Evolutionary conservation across 2,888 invertebrate species (phyloP), one percentile per base, ranked within the genome.

Genomic region (Pheosia tremula): DNA sequence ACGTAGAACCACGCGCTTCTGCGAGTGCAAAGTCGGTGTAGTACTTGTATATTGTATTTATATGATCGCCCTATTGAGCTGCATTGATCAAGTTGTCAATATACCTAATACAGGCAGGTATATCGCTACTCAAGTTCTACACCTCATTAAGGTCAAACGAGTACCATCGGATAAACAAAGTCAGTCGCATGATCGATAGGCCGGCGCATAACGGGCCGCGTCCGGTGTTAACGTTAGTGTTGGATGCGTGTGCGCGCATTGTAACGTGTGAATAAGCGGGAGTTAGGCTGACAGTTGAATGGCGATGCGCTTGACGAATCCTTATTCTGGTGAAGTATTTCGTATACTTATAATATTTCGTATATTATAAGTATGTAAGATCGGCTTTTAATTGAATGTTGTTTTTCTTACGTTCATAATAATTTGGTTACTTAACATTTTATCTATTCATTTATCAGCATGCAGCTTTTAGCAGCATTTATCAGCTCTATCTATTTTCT

Each of bases 141-240:
- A 66, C 70, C 79, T 84, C 81, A 85, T 86, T 86, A 84, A 71
- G 82, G 84, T 83, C 83, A 84, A 63, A 57, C 64, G 60, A 36
- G 54, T 66, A 65, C 55, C 39, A 55, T 67, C 66, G 74, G 67
- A 76, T 75, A 77, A 77, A 78, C 80, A 78, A 77, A 81, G 77
- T 72, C 73, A 75, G 75, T 71, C 70, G 65, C 71, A 70, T 84
- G 85, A 86, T 84, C 78, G 83, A 84, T 83, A 80, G 76, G 68
- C 71, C 70, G 67, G 62, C 71, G 75, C 66, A 74, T 86, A 87
- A 86, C 86, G 86, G 86, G 66, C 71, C 81, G 64, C 81, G 85
- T 86, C 87, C 86, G 87, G 81, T 77, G 74, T 70, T 62, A 59
- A 39, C 66, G 68, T 63, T 65, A 54, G 58, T 43, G 52, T 54